These are phyloP conservation scores for Triplophysa bombifrons DNA, from an alignment of 2,797 vertebrate species.

Conservation along the genomic window DNA sequence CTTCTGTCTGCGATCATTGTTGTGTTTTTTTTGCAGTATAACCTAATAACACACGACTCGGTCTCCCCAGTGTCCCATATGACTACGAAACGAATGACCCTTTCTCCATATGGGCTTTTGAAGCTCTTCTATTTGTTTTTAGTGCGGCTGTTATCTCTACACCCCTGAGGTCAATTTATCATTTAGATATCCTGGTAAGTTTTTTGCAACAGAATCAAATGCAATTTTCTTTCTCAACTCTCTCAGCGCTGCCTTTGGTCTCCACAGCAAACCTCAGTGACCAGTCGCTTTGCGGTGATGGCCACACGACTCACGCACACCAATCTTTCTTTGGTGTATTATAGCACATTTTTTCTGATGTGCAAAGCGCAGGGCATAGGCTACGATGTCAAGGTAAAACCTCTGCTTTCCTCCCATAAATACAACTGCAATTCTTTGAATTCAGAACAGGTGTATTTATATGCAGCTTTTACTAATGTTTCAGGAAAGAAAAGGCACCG, in stretches of 20 bases:
- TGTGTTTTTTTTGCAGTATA: constrained; percentile 33
- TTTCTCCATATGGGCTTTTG: constrained; percentile 10
- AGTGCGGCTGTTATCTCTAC: constrained; percentile 12
- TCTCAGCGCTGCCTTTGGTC: constrained; percentile 1
- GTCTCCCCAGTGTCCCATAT: constrained; percentile 27
- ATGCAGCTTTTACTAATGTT: constrained; percentile 54
- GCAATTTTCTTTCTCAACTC: constrained; percentile 3
- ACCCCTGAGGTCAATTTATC: background rate
- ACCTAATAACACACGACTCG: constrained; percentile 37
- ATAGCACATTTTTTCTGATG: constrained; percentile 79
- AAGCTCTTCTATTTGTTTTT: constrained; percentile 35
- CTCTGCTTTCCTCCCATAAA: constrained; percentile 5
- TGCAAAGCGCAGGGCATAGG: constrained; percentile 83
- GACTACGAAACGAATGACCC: constrained; percentile 37
- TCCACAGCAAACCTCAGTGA: constrained; percentile 55
- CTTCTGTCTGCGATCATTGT: constrained; percentile 32
- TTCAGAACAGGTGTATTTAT: constrained; percentile 31
- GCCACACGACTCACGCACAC: constrained; percentile 80
- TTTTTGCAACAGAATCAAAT: background rate
- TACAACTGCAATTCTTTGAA: constrained; percentile 5
- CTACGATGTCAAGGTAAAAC: constrained; percentile 84
- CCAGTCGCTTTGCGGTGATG: constrained; percentile 74
- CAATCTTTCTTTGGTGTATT: constrained; percentile 80
- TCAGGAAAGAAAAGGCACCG: constrained; percentile 84
- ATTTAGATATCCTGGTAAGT: constrained; percentile 26